Conservation (phyloP, 1,140 invertebrate species). For the Aphaenogaster ashmeadi region DNA sequence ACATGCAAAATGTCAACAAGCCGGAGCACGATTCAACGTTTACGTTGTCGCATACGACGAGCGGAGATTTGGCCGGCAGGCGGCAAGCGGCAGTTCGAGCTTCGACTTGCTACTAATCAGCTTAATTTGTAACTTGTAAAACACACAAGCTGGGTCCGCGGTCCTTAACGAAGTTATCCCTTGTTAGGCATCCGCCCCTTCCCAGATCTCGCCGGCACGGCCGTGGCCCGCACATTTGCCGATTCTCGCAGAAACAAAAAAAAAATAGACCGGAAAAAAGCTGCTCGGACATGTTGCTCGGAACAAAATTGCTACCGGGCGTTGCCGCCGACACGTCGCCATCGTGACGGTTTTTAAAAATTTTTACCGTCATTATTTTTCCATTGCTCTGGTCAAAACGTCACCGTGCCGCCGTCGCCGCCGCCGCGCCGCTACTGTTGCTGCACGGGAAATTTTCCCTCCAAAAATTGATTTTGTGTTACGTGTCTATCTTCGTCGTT, state of each 20-base stretch:
- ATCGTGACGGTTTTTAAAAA: conserved; percentile 47
- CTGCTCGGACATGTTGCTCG: conserved; percentile 41
- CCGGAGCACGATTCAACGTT: conserved; percentile 39
- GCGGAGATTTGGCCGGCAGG: conserved; percentile 60
- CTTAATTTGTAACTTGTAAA: conserved; percentile 88
- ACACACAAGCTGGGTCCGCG: conserved; percentile 85
- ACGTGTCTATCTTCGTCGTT: conserved; percentile 59
- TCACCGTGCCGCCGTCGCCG: neutral
- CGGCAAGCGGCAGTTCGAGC: conserved; percentile 64
- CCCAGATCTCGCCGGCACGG: conserved; percentile 52
- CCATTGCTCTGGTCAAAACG: conserved; percentile 20
- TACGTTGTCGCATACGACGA: conserved; percentile 21
- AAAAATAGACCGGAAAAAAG: neutral
- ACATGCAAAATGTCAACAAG: conserved; percentile 56
- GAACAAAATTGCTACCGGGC: conserved; percentile 38
- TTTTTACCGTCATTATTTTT: conserved; percentile 51
- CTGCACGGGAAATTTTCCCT: conserved; percentile 25
- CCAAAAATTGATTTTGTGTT: conserved; percentile 49
- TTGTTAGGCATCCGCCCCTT: conserved; percentile 86
- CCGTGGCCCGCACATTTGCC: conserved; percentile 11
- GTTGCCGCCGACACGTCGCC: neutral
- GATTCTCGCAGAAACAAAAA: conserved; percentile 57
- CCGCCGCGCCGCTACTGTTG: neutral
- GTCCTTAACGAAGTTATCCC: conserved; percentile 86
- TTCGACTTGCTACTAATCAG: conserved; percentile 85